Conservation (phyloP, 2,797 vertebrate species). For the Pipistrellus pygmaeus region DNA sequence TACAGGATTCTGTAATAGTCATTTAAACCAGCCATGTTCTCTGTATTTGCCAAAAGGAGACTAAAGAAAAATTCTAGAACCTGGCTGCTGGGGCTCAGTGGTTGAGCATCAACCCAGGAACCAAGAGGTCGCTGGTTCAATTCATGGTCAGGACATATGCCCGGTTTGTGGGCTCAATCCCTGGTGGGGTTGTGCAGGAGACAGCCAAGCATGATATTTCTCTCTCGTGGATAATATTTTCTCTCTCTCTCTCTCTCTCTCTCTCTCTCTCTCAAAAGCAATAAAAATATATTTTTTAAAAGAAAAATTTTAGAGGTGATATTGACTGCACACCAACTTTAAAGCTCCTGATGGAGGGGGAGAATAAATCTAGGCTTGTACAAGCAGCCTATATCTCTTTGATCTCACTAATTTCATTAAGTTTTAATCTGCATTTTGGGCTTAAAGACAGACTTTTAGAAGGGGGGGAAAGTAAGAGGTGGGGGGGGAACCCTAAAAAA, state of each 20-base stretch:
- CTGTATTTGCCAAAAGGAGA: background rate
- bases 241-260: no score
- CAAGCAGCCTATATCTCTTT: background rate
- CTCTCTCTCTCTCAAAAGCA: no score
- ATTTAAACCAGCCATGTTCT: background rate
- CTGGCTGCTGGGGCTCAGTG: no score
- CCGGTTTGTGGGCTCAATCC: no score
- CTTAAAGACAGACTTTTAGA: conserved; percentile 41
- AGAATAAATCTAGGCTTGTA: background rate
- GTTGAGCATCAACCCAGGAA: no score
- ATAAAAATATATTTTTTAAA: background rate
- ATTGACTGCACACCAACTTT: background rate
- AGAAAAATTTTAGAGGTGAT: background rate
- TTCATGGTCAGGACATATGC: no score
- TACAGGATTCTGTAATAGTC: background rate
- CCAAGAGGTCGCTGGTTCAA: no score
- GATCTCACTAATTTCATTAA: conserved; percentile 1
- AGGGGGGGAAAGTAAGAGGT: background rate
- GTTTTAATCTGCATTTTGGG: conserved; percentile 7
- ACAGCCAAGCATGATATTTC: no score
- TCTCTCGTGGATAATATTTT: no score
- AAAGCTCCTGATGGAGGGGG: background rate
- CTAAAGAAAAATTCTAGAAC: background rate
- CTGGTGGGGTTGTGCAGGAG: no score
- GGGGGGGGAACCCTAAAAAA: background rate